Conservation (phyloP, 2,797 vertebrate species). For the Enteromius afrohamiltoni region DNA sequence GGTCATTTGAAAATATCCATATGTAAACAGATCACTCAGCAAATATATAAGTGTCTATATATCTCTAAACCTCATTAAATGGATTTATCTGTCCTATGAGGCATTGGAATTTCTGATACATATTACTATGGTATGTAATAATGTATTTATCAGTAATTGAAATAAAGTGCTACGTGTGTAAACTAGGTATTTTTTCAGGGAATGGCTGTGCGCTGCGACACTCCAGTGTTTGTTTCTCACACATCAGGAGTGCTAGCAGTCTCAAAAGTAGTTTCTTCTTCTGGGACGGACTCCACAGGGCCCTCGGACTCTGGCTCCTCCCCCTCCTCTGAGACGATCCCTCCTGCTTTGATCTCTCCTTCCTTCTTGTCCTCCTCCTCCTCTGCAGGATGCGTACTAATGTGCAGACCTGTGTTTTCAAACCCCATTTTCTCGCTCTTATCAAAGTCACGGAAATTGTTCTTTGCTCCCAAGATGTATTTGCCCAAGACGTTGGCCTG, state of each 20-base stretch:
- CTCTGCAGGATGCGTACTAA: slow-evolving; percentile 34
- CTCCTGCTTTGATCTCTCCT: slow-evolving; percentile 24
- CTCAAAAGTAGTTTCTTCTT: slow-evolving; percentile 15
- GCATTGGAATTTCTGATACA: neutral
- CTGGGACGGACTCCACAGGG: slow-evolving; percentile 22
- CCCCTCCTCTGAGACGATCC: neutral
- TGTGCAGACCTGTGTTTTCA: slow-evolving; percentile 18
- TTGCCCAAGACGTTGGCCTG: slow-evolving; percentile 68
- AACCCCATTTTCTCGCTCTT: slow-evolving; percentile 48
- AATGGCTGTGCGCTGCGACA: neutral
- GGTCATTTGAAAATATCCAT: neutral
- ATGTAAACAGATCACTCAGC: neutral
- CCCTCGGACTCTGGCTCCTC: slow-evolving; percentile 16
- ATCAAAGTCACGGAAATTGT: slow-evolving; percentile 72
- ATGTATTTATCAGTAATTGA: neutral
- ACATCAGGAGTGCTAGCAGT: slow-evolving; percentile 6
- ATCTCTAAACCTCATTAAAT: neutral
- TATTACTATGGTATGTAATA: neutral
- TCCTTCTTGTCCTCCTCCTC: neutral
- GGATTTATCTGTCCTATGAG: neutral
- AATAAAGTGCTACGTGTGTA: neutral
- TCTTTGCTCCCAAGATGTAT: slow-evolving; percentile 73
- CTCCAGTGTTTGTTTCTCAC: neutral
- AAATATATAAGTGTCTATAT: neutral
- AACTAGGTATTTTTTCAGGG: neutral